Conservation (phyloP, 2,797 vertebrate species). For the Ceyx erithaca region DNA sequence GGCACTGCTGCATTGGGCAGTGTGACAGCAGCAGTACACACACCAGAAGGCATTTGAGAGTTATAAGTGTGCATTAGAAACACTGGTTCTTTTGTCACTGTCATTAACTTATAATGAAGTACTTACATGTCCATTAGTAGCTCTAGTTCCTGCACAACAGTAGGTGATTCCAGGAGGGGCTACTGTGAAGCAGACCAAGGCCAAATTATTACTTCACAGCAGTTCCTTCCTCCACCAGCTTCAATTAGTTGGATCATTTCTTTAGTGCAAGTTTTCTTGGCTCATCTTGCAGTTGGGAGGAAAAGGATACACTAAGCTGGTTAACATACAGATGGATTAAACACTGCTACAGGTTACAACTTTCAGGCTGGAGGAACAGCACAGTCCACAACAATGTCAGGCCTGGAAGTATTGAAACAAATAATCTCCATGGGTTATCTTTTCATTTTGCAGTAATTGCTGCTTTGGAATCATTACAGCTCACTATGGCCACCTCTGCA, state of each 20-base stretch:
- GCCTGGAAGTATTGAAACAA: not conserved
- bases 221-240: not conserved
- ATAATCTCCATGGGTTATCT: not conserved
- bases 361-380: not conserved
- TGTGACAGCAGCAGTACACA: not conserved
- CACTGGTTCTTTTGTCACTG: not conserved
- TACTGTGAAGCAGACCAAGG: not conserved
- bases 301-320: not conserved
- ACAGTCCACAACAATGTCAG: not conserved
- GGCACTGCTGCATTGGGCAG: not conserved
- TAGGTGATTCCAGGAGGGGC: not conserved
- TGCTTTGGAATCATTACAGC: not conserved
- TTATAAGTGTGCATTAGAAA: not conserved
- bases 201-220: conserved; percentile 44
- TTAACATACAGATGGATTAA: not conserved
- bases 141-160: not conserved
- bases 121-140: not conserved
- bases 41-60: not conserved
- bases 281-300: not conserved
- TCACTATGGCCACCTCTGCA: not conserved
- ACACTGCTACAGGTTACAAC: not conserved
- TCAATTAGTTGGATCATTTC: conserved; percentile 19
- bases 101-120: not conserved
- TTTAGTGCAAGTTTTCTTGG: conserved; percentile 26
- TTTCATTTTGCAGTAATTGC: not conserved